Evolutionary conservation across 2,888 invertebrate species (phyloP).

Genomic region (Leptinotarsa haldemani): DNA sequence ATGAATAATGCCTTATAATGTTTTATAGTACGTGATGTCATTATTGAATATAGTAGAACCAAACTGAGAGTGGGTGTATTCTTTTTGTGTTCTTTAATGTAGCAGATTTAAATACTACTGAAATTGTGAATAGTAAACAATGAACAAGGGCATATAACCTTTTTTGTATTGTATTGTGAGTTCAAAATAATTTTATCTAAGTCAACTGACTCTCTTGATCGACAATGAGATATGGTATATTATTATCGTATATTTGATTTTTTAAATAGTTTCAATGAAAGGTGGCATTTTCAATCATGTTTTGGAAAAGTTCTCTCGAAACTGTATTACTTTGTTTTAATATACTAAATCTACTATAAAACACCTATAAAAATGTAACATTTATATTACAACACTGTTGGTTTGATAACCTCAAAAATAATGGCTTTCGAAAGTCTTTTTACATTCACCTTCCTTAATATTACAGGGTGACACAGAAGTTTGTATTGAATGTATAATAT

Average conservation of each 20-base stretch:
- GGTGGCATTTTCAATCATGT: not conserved
- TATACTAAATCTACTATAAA: constrained; percentile 57
- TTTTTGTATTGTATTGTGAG: too few species aligned
- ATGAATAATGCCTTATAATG: too few species aligned
- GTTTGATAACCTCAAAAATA: constrained; percentile 52
- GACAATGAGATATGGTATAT: too few species aligned
- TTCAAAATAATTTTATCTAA: too few species aligned
- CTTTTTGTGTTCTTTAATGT: too few species aligned
- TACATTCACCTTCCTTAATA: constrained; percentile 49
- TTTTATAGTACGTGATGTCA: too few species aligned
- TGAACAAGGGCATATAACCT: too few species aligned
- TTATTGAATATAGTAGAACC: too few species aligned
- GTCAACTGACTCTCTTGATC: too few species aligned
- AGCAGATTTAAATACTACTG: too few species aligned
- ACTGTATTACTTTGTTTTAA: constrained; percentile 42
- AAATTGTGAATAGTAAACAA: too few species aligned
- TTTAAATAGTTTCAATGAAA: not conserved
- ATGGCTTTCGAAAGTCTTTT: constrained; percentile 56
- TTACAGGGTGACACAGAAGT: constrained; percentile 23
- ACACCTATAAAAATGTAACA: constrained; percentile 64
- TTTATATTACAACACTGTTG: constrained; percentile 63
- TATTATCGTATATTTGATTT: constrained; percentile 15
- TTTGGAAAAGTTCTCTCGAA: constrained; percentile 30
- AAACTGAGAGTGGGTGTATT: too few species aligned
- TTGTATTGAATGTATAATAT: constrained; percentile 16